Conservation (phyloP, 2,797 vertebrate species). For the Sebastes cheni region DNA sequence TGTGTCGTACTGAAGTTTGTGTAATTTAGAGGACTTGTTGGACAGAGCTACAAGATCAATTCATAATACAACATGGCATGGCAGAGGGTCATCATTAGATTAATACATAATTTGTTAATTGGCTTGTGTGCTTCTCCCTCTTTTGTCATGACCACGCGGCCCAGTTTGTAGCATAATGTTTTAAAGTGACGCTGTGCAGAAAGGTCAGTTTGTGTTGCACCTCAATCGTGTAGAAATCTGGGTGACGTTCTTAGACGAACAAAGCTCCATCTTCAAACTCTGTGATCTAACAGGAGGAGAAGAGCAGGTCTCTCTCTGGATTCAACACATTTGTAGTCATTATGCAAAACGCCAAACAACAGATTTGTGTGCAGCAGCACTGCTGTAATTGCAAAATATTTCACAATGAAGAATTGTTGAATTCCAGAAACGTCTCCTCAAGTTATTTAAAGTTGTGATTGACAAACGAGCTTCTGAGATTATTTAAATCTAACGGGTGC, state of each 20-base stretch:
- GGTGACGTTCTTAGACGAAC: not conserved
- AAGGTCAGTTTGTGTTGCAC: not conserved
- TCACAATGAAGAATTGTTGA: constrained; percentile 12
- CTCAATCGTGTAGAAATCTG: not conserved
- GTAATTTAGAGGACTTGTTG: too few relatives aligned
- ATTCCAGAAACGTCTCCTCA: not conserved
- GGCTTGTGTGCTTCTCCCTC: too few relatives aligned
- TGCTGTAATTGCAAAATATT: constrained; percentile 28
- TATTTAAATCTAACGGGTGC: not conserved
- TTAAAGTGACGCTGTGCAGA: not conserved
- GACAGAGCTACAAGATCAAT: too few relatives aligned
- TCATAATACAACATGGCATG: too few relatives aligned
- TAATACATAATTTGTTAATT: too few relatives aligned
- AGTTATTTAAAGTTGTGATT: constrained; percentile 22
- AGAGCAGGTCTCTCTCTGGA: not conserved
- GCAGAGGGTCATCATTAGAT: too few relatives aligned
- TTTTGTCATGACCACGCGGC: too few relatives aligned
- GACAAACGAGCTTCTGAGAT: constrained; percentile 18
- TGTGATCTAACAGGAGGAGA: not conserved
- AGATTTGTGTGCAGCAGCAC: not conserved
- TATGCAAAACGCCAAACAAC: constrained; percentile 11
- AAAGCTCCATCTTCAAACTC: not conserved
- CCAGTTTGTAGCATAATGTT: too few relatives aligned
- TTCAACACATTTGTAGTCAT: not conserved
- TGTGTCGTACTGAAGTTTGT: too few relatives aligned